Evolutionary conservation across 2,888 invertebrate species (phyloP), one percentile per base, ranked within the genome.

Genomic region (Allolobophora icterica): DNA sequence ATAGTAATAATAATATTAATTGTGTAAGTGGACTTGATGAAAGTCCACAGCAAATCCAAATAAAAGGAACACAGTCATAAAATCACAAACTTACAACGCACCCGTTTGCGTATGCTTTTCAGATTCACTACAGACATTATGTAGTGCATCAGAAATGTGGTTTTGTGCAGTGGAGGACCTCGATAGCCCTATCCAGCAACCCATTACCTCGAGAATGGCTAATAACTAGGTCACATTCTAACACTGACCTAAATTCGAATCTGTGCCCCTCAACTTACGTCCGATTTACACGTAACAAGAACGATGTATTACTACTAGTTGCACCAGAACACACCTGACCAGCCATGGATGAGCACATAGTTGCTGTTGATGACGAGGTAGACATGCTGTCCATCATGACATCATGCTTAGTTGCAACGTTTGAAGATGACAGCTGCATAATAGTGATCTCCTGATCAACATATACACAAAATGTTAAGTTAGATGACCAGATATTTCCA

Each of bases 361-460:
- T 87, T 15, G 87, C 17, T 11, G 87, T 15, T 24, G 87, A 87
- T 24, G 87, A 87, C 0, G 87, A 87, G 35, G 38, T 87, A 24
- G 87, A 87, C 87, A 87, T 30, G n/a, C 87, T 87, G 34, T 87
- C 87, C 30, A 87, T 34, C 87, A 87, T 87, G 34, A 19, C 87
- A 35, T 87, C 87, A 38, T 87, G 87, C 87, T 87, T 87, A n/a
- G 87, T 8, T 35, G 87, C 6, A 35, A 30, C 21, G 34, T 30
- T 84, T 84, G 84, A 30, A 34, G 84, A 35, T 35, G 87, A 35
- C 34, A 87, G 34, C 38, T 87, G 87, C 35, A 87, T 3, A 35
- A 87, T 87, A 34, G 87, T 87, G 6, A 87, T 87, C 24, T 87
- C 87, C 87, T 87, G 38, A 87, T 13, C 24, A 71, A 71, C 30